Percentiles rank a stretch among this genome's conserved stretches.
phyloP scores from a whole-genome alignment of 2,888 invertebrate genomes.

The Listrodromus nycthemerus region DNA sequence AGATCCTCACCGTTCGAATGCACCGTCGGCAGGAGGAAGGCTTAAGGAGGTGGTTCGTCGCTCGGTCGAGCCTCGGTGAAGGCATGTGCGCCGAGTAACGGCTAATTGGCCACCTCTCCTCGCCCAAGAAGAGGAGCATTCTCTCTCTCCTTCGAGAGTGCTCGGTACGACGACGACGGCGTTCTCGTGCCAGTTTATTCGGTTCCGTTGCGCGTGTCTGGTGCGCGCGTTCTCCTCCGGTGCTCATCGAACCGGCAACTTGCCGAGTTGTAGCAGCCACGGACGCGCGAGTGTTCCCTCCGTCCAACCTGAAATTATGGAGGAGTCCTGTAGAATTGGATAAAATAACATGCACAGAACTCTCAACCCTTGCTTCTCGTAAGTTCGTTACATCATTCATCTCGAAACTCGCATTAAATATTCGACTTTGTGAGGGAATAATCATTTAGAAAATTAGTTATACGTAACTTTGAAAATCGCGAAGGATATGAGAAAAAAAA shows the following conservation, averaged over 20 bases:
- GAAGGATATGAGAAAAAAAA: too few species aligned
- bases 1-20: conserved; percentile 19
- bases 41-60: conserved; percentile 60
- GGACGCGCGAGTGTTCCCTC: conserved; percentile 50
- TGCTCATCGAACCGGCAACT: conserved; percentile 64
- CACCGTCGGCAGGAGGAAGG: conserved; percentile 37
- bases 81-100: conserved; percentile 79
- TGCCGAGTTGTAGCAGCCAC: conserved; percentile 2
- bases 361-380: conserved; percentile 22
- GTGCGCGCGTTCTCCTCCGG: conserved; percentile 54
- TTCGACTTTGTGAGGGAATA: background rate
- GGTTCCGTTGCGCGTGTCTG: conserved; percentile 65
- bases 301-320: conserved; percentile 44
- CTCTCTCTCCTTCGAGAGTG: conserved; percentile 41
- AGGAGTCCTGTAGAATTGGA: conserved; percentile 56
- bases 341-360: conserved; percentile 19
- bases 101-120: conserved; percentile 83
- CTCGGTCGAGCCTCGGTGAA: conserved; percentile 60
- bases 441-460: too few species aligned
- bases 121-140: conserved; percentile 74
- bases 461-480: too few species aligned
- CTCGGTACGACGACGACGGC: conserved; percentile 60
- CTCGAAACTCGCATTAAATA: background rate
- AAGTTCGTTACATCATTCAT: conserved; percentile 29
- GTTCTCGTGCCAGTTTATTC: conserved; percentile 65